phyloP scores from a whole-genome alignment of 2,113 vertebrate species.

The Hippocampus zosterae region DNA sequence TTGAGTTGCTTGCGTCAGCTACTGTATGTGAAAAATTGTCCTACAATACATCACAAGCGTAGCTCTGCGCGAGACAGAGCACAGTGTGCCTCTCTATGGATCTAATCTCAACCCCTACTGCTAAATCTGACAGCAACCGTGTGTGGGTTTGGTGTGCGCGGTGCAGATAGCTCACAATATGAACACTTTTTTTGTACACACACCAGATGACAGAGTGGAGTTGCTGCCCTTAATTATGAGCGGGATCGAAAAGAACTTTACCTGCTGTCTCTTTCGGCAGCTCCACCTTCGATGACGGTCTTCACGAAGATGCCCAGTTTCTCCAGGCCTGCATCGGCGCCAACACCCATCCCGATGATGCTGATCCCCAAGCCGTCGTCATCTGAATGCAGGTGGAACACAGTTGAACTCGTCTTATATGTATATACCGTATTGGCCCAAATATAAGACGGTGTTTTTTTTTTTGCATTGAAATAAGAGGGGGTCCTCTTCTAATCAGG shows the following conservation, averaged over 20 bases:
- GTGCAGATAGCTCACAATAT: constrained; percentile 9
- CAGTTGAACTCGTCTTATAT: not conserved
- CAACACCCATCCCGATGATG: constrained; percentile 99
- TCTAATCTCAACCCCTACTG: constrained; percentile 54
- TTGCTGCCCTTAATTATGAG: not conserved
- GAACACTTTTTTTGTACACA: constrained; percentile 10
- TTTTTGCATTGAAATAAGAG: too few relatives aligned
- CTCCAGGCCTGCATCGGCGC: constrained; percentile 93
- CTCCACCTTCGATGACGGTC: constrained; percentile 94
- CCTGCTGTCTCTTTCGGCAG: constrained; percentile 91
- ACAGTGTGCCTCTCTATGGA: constrained; percentile 15
- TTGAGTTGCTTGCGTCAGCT: too few relatives aligned
- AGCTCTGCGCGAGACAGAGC: not conserved
- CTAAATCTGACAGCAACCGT: constrained; percentile 52
- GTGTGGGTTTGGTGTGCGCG: constrained; percentile 17
- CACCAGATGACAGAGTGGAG: not conserved
- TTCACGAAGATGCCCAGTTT: constrained; percentile 98
- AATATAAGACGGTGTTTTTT: too few relatives aligned
- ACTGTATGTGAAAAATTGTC: not conserved
- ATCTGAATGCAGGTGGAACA: constrained; percentile 70
- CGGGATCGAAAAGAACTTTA: constrained; percentile 48
- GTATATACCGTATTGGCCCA: too few relatives aligned
- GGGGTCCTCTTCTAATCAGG: too few relatives aligned
- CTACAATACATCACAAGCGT: not conserved
- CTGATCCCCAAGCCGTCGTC: constrained; percentile 96